Evolutionary conservation across 2,797 vertebrate species (phyloP).

Genomic region (Syngnathus rostellatus): DNA sequence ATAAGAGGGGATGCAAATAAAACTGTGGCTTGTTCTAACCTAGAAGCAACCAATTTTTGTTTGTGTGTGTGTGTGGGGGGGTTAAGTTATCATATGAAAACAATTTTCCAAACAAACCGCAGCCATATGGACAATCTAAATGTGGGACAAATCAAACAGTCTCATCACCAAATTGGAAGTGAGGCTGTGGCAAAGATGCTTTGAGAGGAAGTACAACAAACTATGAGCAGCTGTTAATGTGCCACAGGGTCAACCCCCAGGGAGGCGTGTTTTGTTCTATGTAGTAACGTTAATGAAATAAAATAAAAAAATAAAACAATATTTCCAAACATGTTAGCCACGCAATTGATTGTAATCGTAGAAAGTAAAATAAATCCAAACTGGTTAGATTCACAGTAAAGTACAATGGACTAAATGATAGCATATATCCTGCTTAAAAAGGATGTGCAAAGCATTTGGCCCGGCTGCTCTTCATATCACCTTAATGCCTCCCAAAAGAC

Average conservation of each 20-base stretch:
- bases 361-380: conserved; percentile 52
- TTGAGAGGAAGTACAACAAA: conserved; percentile 53
- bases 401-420: conserved; percentile 62
- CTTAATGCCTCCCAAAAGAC: conserved; percentile 71
- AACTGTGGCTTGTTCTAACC: background rate
- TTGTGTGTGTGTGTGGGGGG: background rate
- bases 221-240: conserved; percentile 58
- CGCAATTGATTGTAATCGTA: conserved; percentile 10
- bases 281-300: background rate
- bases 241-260: conserved; percentile 38
- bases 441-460: conserved; percentile 68
- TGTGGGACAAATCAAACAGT: conserved; percentile 41
- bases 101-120: conserved; percentile 49
- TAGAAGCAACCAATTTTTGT: conserved; percentile 25
- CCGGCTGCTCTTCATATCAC: conserved; percentile 71
- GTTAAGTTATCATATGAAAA: conserved; percentile 32
- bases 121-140: conserved; percentile 47
- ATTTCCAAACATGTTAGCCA: background rate
- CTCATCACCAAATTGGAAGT: conserved; percentile 59
- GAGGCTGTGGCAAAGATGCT: conserved; percentile 27
- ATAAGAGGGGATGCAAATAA: background rate
- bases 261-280: conserved; percentile 25
- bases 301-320: background rate
- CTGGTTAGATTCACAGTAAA: conserved; percentile 48
- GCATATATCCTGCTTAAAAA: conserved; percentile 58